Evolutionary conservation across 2,888 invertebrate species (phyloP), one percentile per base, ranked within the genome.

Genomic region (Sphinx pinastri): DNA sequence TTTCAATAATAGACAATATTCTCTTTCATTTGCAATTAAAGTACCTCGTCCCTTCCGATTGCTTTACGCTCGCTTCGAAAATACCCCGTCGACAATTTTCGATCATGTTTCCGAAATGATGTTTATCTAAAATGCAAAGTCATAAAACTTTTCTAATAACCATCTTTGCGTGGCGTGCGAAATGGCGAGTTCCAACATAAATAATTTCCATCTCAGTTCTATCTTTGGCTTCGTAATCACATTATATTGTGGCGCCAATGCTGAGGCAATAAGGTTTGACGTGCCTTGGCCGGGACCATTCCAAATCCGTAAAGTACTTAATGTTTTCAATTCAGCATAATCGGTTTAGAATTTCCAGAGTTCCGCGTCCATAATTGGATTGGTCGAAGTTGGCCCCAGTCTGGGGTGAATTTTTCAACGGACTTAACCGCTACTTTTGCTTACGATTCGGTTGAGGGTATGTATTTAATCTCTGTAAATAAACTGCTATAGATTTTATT

Each of bases 311-410:
- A 84, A 88, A 91, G 92, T 93, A 91, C 93, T 92, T 93, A 93
- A 93, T 93, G 93, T 93, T 93, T 93, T 93, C 93, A 93, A 93
- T 93, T 93, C 91, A 86, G 91, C 90, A 92, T 93, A 93, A 93
- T 93, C 93, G 93, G 93, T 93, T 93, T 93, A 93, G 93, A 92
- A 93, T 93, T 93, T 93, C 90, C 92, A 86, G 90, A 88, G 92
- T 92, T 89, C 88, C 89, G 90, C 90, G 81, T 83, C 85, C 81
- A 91, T 93, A 93, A 93, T 93, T 93, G 93, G 92, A 93, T 92
- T 90, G 88, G 87, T 79, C 86, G 85, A 88, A 89, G 89, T 91
- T 88, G 85, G 81, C 80, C 84, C 74, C 75, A 72, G 72, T 81
- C 77, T 76, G 83, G 87, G 89, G 87, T 84, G 87, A 86, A 87